A percentile compares a stretch with the other conserved stretches of the same genome.
These are phyloP conservation scores for Patella caerulea DNA, from an alignment of 2,888 invertebrate genomes.

Conservation along the genomic window DNA sequence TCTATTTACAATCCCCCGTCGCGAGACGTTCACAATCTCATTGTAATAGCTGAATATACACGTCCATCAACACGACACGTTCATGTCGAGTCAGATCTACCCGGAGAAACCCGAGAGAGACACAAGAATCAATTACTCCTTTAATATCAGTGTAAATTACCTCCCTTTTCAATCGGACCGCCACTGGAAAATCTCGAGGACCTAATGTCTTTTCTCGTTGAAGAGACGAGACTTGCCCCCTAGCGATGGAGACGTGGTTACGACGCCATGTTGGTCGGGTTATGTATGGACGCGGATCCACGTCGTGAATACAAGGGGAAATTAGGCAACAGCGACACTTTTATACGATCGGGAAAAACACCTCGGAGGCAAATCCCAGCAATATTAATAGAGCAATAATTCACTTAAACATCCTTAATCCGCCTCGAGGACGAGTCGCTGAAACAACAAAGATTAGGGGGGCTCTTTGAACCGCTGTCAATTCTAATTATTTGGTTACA, in stretches of 20 bases:
- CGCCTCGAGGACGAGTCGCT: not conserved
- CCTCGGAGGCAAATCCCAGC: not conserved
- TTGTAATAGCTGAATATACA: not conserved
- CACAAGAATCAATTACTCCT: not conserved
- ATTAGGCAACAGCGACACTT: not conserved
- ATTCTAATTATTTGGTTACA: conserved; percentile 6
- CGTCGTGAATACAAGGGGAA: too few species aligned
- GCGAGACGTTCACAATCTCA: not conserved
- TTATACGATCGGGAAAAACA: not conserved
- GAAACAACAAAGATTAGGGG: conserved; percentile 4
- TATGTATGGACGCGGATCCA: too few species aligned
- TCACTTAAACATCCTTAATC: conserved; percentile 1
- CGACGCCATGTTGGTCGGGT: too few species aligned
- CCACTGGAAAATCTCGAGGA: conserved; percentile 6
- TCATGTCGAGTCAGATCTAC: not conserved
- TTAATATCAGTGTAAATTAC: conserved; percentile 4
- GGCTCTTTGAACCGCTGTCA: conserved; percentile 7
- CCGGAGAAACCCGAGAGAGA: not conserved
- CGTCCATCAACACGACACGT: not conserved
- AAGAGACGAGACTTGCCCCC: too few species aligned
- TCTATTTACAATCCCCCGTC: too few species aligned
- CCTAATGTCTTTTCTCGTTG: too few species aligned
- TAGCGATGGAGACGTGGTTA: too few species aligned
- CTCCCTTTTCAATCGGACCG: not conserved
- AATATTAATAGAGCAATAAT: conserved; percentile 5